phyloP scores from a whole-genome alignment of 2,888 invertebrate genomes.

The Poecilus cupreus region DNA sequence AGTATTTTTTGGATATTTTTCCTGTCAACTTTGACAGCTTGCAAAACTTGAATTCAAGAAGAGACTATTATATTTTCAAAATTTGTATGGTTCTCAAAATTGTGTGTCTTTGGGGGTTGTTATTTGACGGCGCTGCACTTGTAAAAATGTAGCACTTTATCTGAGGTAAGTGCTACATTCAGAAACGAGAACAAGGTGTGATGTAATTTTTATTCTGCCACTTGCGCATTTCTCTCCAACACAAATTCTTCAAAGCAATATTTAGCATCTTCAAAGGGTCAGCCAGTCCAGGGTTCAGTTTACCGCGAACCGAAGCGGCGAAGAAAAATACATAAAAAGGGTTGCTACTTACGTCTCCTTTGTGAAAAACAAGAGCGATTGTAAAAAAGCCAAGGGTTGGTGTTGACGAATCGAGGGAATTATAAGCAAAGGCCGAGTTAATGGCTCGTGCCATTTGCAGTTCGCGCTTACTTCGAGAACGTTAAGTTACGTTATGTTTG shows the following conservation, averaged over 20 bases:
- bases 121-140: too few relatives aligned
- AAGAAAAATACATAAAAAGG: conserved; percentile 43
- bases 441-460: conserved; percentile 53
- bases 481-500: neutral
- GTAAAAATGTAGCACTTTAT: too few relatives aligned
- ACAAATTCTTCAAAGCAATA: conserved; percentile 23
- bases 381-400: conserved; percentile 53
- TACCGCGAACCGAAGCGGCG: neutral
- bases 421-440: conserved; percentile 55
- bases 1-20: too few relatives aligned
- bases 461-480: conserved; percentile 30
- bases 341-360: conserved; percentile 31
- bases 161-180: too few relatives aligned
- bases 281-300: neutral
- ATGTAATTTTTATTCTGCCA: neutral
- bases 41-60: too few relatives aligned
- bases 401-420: conserved; percentile 57
- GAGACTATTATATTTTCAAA: too few relatives aligned
- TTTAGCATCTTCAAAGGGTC: neutral
- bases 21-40: too few relatives aligned
- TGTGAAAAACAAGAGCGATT: conserved; percentile 56
- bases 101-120: too few relatives aligned
- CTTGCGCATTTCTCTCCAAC: neutral
- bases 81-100: too few relatives aligned
- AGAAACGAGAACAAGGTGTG: too few relatives aligned